Percentiles rank a stretch among this genome's conserved stretches.
Evolutionary conservation across 1,140 invertebrate genomes (phyloP).

Genomic region (Pararge aegeria): DNA sequence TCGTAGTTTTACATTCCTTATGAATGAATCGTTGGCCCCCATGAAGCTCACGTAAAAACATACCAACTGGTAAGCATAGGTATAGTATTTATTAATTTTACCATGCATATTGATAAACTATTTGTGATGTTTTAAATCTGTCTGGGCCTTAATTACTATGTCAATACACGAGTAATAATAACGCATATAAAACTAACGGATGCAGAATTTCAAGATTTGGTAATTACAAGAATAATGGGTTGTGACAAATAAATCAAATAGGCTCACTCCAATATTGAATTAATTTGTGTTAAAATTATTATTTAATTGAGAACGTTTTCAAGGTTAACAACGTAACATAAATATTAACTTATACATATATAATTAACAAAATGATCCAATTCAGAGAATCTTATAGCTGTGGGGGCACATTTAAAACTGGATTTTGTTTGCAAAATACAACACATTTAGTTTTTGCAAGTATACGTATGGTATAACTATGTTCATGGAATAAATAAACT

Average conservation of each 20-base stretch:
- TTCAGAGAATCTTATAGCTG: conserved; percentile 24
- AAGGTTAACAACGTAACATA: conserved; percentile 28
- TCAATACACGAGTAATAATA: too few species aligned
- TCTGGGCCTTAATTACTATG: too few species aligned
- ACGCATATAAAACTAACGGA: background rate
- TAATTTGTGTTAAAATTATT: conserved; percentile 19
- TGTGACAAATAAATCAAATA: conserved; percentile 2
- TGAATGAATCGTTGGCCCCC: too few species aligned
- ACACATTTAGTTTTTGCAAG: background rate
- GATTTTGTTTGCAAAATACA: conserved; percentile 3
- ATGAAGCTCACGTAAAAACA: too few species aligned
- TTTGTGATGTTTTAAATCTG: too few species aligned
- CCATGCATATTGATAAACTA: too few species aligned
- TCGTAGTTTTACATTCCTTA: too few species aligned
- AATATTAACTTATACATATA: conserved; percentile 24
- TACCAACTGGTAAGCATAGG: background rate
- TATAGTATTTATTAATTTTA: too few species aligned
- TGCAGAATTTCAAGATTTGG: background rate
- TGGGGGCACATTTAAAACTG: conserved; percentile 9
- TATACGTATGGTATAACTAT: too few species aligned
- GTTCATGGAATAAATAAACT: too few species aligned
- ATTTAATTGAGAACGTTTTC: conserved; percentile 23
- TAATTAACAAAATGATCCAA: conserved; percentile 21
- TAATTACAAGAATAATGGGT: background rate
- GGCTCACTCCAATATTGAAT: conserved; percentile 12